phyloP scores from a whole-genome alignment of 2,797 vertebrate species.

The Urocyon cinereoargenteus region DNA sequence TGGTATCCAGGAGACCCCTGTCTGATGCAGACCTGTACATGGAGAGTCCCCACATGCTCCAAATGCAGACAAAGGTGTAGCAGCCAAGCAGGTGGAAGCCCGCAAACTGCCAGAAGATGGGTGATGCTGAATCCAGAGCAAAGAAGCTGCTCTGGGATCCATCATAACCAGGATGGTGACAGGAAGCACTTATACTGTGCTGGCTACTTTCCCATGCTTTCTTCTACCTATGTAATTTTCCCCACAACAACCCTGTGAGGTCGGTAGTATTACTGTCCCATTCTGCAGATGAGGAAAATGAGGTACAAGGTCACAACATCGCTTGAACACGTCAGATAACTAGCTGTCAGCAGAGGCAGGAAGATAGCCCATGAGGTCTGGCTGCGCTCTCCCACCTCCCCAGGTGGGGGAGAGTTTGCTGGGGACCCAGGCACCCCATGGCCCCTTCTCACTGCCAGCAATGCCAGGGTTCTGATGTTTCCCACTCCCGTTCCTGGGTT shows the following conservation, averaged over 20 bases:
- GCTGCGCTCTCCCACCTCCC: neutral
- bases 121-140: neutral
- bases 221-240: neutral
- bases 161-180: neutral
- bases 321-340: neutral
- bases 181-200: accelerated
- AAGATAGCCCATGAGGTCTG: neutral
- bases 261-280: neutral
- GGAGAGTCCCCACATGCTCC: neutral
- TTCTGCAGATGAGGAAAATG: neutral
- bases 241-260: neutral
- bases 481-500: neutral
- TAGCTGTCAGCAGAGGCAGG: neutral
- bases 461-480: neutral
- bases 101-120: neutral
- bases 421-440: neutral
- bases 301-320: neutral
- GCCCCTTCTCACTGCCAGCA: neutral
- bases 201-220: neutral
- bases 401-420: too few species aligned
- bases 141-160: neutral
- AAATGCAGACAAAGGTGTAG: neutral
- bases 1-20: neutral
- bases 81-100: neutral
- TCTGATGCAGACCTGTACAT: neutral